Evolutionary conservation across 2,888 invertebrate species (phyloP).

Genomic region (Hemicrepidius hirtus): DNA sequence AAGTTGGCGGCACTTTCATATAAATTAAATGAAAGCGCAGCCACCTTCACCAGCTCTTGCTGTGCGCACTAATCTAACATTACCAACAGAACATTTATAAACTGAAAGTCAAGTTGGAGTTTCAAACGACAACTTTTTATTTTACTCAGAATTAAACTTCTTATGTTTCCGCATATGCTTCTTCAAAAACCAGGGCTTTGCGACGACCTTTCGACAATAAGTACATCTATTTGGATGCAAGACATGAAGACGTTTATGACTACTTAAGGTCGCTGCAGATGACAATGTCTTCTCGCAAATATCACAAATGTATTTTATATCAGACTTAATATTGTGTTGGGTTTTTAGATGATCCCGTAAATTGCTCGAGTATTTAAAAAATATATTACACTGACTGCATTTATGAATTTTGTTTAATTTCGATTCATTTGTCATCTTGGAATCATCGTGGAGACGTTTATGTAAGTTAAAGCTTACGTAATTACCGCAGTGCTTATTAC

Average conservation of each 20-base stretch:
- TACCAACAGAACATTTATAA: no score
- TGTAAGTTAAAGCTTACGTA: constrained; percentile 41
- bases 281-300: constrained; percentile 32
- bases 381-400: constrained; percentile 2
- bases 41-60: no score
- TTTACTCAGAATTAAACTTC: neutral
- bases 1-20: no score
- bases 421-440: neutral
- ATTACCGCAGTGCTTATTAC: constrained; percentile 40
- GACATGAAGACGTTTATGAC: constrained; percentile 27
- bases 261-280: constrained; percentile 12
- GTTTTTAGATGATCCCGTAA: constrained; percentile 16
- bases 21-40: no score
- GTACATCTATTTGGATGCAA: constrained; percentile 29
- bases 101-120: no score
- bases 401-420: neutral
- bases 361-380: constrained; percentile 13
- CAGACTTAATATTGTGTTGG: neutral
- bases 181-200: constrained; percentile 28
- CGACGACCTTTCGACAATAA: constrained; percentile 29
- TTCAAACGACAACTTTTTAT: no score
- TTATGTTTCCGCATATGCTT: constrained; percentile 28
- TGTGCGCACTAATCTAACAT: no score
- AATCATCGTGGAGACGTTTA: constrained; percentile 36
- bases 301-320: constrained; percentile 24